phyloP scores from a whole-genome alignment of 2,888 invertebrate species.

The Mesorhabditis sp. region DNA sequence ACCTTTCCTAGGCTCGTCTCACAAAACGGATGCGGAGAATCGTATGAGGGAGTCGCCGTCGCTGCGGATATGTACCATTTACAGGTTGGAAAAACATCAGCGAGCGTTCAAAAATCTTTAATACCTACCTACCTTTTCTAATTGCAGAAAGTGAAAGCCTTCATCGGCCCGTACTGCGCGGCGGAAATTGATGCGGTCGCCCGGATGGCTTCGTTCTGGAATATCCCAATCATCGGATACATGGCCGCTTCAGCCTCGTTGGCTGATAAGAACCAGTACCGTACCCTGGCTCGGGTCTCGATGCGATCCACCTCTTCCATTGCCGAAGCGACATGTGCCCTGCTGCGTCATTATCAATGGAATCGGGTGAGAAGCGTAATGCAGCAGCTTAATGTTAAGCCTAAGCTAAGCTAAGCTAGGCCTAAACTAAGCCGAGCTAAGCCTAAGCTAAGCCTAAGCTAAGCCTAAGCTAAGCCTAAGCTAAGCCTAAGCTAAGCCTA shows the following conservation, averaged over 20 bases:
- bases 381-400: not conserved
- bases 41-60: constrained; percentile 54
- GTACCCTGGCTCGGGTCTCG: constrained; percentile 32
- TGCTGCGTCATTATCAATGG: constrained; percentile 52
- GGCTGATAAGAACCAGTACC: constrained; percentile 41
- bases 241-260: constrained; percentile 46
- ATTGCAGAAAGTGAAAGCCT: constrained; percentile 47
- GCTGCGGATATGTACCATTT: constrained; percentile 55
- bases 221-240: constrained; percentile 52
- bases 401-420: no score
- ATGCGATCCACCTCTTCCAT: constrained; percentile 46
- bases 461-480: no score
- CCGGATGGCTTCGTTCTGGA: constrained; percentile 55
- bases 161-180: constrained; percentile 55
- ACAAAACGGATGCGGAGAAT: constrained; percentile 51
- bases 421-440: no score
- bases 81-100: not conserved
- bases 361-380: constrained; percentile 20
- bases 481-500: no score
- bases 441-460: no score
- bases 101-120: not conserved
- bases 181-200: constrained; percentile 55
- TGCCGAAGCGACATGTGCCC: constrained; percentile 45
- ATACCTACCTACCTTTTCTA: not conserved
- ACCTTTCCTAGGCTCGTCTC: constrained; percentile 36